Evolutionary conservation across 2,113 vertebrate genomes (phyloP).

Genomic region (Crypturellus undulatus): DNA sequence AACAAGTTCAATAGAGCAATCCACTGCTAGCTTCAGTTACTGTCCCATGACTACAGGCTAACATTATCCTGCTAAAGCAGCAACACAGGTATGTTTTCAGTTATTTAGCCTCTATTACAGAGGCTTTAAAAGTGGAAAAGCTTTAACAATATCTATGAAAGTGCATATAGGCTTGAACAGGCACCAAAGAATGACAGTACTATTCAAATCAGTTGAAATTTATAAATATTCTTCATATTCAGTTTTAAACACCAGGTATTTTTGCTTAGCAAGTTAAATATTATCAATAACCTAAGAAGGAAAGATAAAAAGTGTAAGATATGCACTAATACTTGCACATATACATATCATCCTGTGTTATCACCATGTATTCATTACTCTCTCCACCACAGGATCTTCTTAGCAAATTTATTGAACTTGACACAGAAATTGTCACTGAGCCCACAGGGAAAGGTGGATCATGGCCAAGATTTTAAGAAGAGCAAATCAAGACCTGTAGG

Average conservation of each 20-base stretch:
- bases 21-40: constrained; percentile 6
- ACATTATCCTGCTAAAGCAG: not conserved
- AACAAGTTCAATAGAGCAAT: constrained; percentile 3
- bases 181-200: not conserved
- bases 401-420: not conserved
- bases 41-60: not conserved
- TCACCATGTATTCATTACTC: not conserved
- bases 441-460: not conserved
- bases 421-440: not conserved
- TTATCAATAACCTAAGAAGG: no score
- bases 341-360: not conserved
- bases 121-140: not conserved
- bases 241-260: not conserved
- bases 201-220: not conserved
- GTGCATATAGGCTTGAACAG: rapidly evolving
- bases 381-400: not conserved
- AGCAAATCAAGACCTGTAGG: not conserved
- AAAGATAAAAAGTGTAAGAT: not conserved
- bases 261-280: no score
- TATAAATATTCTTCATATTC: not conserved
- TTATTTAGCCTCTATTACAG: not conserved
- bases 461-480: not conserved
- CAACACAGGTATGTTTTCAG: not conserved
- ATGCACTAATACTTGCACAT: rapidly evolving
- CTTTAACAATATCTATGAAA: not conserved